A percentile compares a stretch with the other conserved stretches of the same genome.
Evolutionary conservation across 92 coral and sea anemone genomes (phyloP).

Genomic region (Actinostola sp.): DNA sequence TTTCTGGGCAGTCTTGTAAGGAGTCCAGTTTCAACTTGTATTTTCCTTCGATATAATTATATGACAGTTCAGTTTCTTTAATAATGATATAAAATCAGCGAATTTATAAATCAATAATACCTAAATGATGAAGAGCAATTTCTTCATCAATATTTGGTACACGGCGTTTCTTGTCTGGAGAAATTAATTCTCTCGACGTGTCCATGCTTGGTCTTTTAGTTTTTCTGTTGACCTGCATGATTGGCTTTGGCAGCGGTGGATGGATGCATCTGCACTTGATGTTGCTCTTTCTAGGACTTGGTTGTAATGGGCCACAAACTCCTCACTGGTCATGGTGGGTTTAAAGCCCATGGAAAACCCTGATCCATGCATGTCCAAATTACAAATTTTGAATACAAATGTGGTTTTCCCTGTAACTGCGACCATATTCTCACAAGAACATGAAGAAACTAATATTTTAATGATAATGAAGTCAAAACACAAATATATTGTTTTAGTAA

Average conservation of each 20-base stretch:
- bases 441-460: too few relatives aligned
- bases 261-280: background rate
- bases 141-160: background rate
- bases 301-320: background rate
- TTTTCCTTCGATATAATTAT: slow-evolving; percentile 19
- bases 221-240: background rate
- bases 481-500: background rate
- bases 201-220: background rate
- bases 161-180: slow-evolving; percentile 10
- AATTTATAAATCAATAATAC: background rate
- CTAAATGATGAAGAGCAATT: background rate
- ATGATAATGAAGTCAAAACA: too few relatives aligned
- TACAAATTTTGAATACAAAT: background rate
- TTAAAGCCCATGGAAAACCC: background rate
- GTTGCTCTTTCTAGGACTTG: background rate
- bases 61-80: background rate
- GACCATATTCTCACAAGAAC: background rate
- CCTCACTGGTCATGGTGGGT: background rate
- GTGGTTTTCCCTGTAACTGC: background rate
- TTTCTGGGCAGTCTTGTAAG: slow-evolving; percentile 32
- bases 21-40: slow-evolving; percentile 18
- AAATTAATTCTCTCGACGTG: background rate
- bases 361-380: background rate
- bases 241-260: slow-evolving; percentile 1
- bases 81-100: background rate